Percentiles rank a stretch among this genome's conserved stretches.
These are phyloP conservation scores for Nesometra sesokonis DNA, from an alignment of 35 echinoderm and acorn worm species.

Conservation along the genomic window DNA sequence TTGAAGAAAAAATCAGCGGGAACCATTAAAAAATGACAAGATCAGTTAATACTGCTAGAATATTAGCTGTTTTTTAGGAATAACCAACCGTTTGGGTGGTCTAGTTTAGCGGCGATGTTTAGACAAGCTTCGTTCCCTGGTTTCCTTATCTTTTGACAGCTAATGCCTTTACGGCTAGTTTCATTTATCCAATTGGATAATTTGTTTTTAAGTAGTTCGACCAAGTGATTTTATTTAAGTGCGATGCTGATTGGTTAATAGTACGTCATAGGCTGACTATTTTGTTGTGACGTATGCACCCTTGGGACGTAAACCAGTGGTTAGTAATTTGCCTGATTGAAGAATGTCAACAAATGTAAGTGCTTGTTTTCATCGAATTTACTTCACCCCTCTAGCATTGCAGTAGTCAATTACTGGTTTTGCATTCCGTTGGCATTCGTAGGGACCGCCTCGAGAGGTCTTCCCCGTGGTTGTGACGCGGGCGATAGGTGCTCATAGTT, in stretches of 20 bases:
- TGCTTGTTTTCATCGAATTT: background rate
- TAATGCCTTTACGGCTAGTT: background rate
- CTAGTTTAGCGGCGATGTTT: background rate
- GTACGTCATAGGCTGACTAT: background rate
- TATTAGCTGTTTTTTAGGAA: background rate
- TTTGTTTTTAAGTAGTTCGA: background rate
- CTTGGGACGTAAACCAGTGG: background rate
- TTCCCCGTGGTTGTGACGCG: background rate
- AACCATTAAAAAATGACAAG: background rate
- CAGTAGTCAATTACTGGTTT: background rate
- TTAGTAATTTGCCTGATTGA: background rate
- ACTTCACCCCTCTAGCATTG: background rate
- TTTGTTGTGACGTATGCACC: background rate
- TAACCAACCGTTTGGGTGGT: background rate
- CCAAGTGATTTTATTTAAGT: background rate
- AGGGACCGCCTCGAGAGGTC: background rate
- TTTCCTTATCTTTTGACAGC: background rate
- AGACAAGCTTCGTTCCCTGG: background rate
- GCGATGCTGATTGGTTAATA: background rate
- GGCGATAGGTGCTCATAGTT: background rate
- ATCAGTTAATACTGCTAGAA: background rate
- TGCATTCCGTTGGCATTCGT: background rate
- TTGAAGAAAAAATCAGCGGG: background rate
- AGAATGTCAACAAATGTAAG: background rate
- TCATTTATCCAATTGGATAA: background rate